Conservation (phyloP, 2,888 invertebrate genomes). For the Diploptera punctata region DNA sequence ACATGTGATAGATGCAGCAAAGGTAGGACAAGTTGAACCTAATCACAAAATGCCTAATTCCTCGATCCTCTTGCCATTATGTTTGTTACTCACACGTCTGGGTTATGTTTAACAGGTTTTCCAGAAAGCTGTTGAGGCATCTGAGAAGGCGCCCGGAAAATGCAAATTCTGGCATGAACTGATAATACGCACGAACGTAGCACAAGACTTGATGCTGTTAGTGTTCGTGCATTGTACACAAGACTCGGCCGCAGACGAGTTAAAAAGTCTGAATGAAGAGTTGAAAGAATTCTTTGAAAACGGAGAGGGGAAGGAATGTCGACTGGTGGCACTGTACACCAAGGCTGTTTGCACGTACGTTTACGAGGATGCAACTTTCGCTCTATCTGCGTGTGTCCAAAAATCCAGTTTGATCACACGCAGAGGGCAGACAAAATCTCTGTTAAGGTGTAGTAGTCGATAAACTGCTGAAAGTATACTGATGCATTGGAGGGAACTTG, state of each 20-base stretch:
- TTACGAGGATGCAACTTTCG: too few species aligned
- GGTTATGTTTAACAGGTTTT: constrained; percentile 10
- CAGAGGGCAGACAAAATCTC: too few species aligned
- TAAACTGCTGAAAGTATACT: too few species aligned
- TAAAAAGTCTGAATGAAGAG: not conserved
- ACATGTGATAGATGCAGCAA: not conserved
- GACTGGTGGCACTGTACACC: not conserved
- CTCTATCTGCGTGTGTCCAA: too few species aligned
- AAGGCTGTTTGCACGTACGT: constrained; percentile 2
- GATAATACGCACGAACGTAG: constrained; percentile 5
- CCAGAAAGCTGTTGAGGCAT: not conserved
- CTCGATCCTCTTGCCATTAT: too few species aligned
- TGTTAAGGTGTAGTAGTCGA: too few species aligned
- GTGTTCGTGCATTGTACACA: not conserved
- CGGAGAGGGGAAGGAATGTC: not conserved
- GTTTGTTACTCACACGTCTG: too few species aligned
- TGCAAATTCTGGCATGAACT: constrained; percentile 19
- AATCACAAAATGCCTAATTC: too few species aligned
- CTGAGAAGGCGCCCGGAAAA: not conserved
- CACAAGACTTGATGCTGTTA: not conserved
- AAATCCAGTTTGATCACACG: too few species aligned
- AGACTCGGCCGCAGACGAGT: not conserved
- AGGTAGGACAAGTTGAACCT: too few species aligned
- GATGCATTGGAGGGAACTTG: too few species aligned
- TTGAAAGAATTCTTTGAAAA: constrained; percentile 10